Conservation (phyloP, 2,113 vertebrate species). For the Cochlearius cochlearius region DNA sequence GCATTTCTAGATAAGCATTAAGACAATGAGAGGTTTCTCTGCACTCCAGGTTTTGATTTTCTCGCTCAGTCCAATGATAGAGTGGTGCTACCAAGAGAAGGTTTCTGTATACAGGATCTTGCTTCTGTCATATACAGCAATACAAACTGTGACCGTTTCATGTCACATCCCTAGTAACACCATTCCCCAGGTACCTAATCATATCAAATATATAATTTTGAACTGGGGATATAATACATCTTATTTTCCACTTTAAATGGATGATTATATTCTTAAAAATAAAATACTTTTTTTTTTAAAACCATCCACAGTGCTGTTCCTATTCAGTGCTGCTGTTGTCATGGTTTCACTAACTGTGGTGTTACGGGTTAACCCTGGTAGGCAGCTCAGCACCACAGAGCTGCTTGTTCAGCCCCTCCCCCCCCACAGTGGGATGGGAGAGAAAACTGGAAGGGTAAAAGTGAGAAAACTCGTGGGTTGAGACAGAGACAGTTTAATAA, state of each 20-base stretch:
- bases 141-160: neutral
- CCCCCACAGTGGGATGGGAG: neutral
- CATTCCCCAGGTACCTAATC: neutral
- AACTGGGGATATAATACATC: neutral
- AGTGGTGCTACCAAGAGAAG: neutral
- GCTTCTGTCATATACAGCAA: neutral
- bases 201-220: neutral
- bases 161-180: neutral
- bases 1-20: neutral
- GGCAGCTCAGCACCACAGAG: neutral
- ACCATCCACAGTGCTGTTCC: neutral
- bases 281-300: neutral
- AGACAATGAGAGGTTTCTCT: neutral
- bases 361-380: neutral
- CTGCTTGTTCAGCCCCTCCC: neutral
- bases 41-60: neutral
- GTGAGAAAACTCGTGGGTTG: neutral
- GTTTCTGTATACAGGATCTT: neutral
- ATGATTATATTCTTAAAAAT: neutral
- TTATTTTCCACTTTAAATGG: neutral
- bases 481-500: neutral
- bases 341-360: neutral
- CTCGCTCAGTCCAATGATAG: neutral
- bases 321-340: neutral
- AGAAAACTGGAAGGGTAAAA: neutral